phyloP scores from a whole-genome alignment of 2,888 invertebrate genomes.

The Apamea epomidion region DNA sequence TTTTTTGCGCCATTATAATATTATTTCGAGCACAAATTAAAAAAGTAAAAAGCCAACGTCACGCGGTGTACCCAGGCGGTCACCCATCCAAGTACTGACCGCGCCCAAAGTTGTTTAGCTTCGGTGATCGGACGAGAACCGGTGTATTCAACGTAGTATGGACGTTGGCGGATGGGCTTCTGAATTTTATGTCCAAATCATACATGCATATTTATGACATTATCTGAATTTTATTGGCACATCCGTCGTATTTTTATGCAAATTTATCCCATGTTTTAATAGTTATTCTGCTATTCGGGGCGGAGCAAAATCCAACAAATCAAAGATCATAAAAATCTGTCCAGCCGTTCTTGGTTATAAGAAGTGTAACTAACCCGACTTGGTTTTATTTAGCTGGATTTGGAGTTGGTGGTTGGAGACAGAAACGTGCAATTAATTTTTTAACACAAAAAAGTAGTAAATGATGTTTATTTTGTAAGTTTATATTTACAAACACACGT shows the following conservation, averaged over 20 bases:
- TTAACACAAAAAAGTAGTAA: neutral
- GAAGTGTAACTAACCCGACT: too few species aligned
- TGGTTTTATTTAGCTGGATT: neutral
- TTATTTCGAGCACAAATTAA: neutral
- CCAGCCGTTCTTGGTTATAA: too few species aligned
- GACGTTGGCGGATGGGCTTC: constrained; percentile 54
- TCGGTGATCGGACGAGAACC: constrained; percentile 69
- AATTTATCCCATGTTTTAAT: too few species aligned
- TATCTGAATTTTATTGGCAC: too few species aligned
- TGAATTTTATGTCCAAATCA: too few species aligned
- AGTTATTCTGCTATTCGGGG: too few species aligned
- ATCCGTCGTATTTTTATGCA: too few species aligned
- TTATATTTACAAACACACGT: too few species aligned
- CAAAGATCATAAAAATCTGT: too few species aligned
- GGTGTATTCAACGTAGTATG: constrained; percentile 85
- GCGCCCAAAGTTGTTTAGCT: constrained; percentile 80
- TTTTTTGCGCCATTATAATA: neutral
- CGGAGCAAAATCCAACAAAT: too few species aligned
- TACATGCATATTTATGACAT: too few species aligned
- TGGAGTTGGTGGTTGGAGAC: neutral
- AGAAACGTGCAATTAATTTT: neutral
- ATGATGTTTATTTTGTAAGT: neutral
- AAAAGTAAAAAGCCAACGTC: constrained; percentile 60
- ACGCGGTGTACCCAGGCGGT: constrained; percentile 83
- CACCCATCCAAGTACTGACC: constrained; percentile 87